Conservation (phyloP, 2,113 vertebrate species). For the Vanacampus margaritifer region DNA sequence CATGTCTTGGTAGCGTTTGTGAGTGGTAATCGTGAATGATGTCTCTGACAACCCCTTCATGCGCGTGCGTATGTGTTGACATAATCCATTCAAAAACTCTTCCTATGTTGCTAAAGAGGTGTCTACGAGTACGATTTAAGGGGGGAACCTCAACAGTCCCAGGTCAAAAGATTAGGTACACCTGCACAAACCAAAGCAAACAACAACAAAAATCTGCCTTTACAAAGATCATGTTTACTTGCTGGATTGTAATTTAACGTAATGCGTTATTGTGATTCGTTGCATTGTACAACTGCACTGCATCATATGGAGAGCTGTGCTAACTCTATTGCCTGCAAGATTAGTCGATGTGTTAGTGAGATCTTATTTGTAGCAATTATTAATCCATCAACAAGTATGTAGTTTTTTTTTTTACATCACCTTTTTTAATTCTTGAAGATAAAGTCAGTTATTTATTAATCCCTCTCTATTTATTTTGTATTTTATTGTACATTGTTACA, state of each 20-base stretch:
- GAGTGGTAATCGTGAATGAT: not conserved
- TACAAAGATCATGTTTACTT: not conserved
- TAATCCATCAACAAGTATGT: too few species aligned
- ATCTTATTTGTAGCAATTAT: too few species aligned
- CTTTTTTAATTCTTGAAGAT: not conserved
- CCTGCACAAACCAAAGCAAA: not conserved
- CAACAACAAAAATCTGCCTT: not conserved
- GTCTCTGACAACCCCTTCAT: not conserved
- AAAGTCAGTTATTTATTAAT: not conserved
- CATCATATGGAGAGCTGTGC: too few species aligned
- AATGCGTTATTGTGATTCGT: not conserved
- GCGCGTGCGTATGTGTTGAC: constrained; percentile 2
- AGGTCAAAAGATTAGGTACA: constrained; percentile 1
- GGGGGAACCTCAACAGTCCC: not conserved
- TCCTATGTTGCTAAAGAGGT: constrained; percentile 33
- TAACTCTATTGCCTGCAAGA: too few species aligned
- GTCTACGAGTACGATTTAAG: not conserved
- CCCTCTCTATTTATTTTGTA: not conserved
- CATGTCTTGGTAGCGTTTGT: too few species aligned
- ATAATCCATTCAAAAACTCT: constrained; percentile 55
- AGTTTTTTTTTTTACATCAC: too few species aligned
- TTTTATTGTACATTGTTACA: not conserved
- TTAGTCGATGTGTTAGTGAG: too few species aligned
- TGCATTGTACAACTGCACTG: not conserved
- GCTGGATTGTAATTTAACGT: not conserved